phyloP scores from a whole-genome alignment of 2,113 vertebrate genomes.

The Oncorhynchus kisutch region DNA sequence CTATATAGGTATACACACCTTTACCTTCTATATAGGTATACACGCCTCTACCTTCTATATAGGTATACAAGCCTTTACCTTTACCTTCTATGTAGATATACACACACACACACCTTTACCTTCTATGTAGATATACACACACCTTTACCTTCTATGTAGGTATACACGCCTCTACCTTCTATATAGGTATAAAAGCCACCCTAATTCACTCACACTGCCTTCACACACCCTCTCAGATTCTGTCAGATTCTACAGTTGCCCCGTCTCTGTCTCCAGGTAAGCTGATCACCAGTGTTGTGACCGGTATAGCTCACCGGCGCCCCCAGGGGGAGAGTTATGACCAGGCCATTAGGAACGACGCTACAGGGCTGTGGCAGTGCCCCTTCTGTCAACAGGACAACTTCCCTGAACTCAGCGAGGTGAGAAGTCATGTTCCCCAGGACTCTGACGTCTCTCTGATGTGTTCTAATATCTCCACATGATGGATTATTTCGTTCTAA shows the following conservation, averaged over 20 bases:
- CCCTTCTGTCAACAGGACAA: conserved; percentile 99
- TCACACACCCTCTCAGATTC: neutral
- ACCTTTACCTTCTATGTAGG: no score
- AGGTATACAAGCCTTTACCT: no score
- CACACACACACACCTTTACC: neutral
- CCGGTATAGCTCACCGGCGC: conserved; percentile 93
- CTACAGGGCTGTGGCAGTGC: conserved; percentile 96
- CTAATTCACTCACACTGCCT: neutral
- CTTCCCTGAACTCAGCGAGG: conserved; percentile 98
- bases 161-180: no score
- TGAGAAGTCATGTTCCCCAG: conserved; percentile 32
- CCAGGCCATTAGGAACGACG: conserved; percentile 94
- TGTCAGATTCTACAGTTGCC: no score
- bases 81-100: no score
- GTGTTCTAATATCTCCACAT: no score
- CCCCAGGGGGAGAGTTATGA: conserved; percentile 98
- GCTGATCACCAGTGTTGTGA: conserved; percentile 93
- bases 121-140: neutral
- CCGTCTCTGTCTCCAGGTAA: conserved; percentile 76
- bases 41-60: no score
- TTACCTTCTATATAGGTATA: no score
- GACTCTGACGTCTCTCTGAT: no score
- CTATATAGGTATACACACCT: no score
- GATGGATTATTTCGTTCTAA: no score
- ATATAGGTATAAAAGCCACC: neutral